Conservation (phyloP, 2,797 vertebrate species). For the Sebastes iracundus region DNA sequence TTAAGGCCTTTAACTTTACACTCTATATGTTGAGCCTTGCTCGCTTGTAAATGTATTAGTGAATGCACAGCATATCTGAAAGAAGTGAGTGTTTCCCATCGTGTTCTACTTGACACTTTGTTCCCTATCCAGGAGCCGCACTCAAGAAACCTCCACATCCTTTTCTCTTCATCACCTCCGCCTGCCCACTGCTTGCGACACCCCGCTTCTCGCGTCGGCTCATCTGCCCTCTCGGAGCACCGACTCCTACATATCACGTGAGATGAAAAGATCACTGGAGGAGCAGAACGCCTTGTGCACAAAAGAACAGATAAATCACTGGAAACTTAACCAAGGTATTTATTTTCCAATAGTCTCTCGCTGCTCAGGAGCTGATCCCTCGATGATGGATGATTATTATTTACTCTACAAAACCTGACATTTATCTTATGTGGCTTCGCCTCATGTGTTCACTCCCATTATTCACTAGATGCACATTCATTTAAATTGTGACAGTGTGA, state of each 20-base stretch:
- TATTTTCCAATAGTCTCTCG: conserved; percentile 25
- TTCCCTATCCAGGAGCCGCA: conserved; percentile 25
- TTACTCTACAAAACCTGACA: conserved; percentile 39
- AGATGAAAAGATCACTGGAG: conserved; percentile 48
- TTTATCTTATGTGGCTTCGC: conserved; percentile 49
- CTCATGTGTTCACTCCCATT: conserved; percentile 23
- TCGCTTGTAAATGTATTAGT: conserved; percentile 15
- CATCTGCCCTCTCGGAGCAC: conserved; percentile 52
- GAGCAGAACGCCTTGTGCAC: conserved; percentile 15
- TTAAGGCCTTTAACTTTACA: too few species aligned
- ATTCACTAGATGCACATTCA: conserved; percentile 26
- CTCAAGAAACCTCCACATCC: conserved; percentile 52
- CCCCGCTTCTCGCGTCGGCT: conserved; percentile 56
- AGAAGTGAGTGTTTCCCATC: conserved; percentile 20
- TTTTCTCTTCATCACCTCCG: conserved; percentile 42
- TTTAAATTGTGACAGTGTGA: conserved; percentile 43
- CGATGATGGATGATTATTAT: conserved; percentile 55
- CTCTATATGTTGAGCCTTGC: background rate
- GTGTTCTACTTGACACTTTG: conserved; percentile 57
- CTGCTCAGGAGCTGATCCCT: conserved; percentile 22
- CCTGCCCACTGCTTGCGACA: conserved; percentile 59
- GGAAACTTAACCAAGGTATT: conserved; percentile 34
- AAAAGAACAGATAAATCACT: conserved; percentile 32
- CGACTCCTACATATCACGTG: conserved; percentile 60
- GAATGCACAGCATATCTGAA: background rate